Evolutionary conservation across 2,888 invertebrate genomes (phyloP), one percentile per base, ranked within the genome.

Genomic region (Silvanus unidentatus): DNA sequence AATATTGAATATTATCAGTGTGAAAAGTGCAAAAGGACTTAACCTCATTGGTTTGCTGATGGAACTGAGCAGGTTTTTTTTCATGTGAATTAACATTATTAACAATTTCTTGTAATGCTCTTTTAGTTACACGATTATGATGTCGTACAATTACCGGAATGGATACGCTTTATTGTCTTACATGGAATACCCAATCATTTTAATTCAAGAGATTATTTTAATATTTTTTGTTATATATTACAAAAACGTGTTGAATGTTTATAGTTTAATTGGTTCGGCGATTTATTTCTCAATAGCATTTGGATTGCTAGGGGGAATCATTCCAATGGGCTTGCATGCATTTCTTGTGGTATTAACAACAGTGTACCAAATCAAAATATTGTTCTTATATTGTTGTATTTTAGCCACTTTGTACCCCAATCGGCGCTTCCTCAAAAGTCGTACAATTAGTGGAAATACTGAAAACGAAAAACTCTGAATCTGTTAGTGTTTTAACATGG

Each of bases 401-500:
- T 47, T 70, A 87, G 86, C 84, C 84, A 1, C 68, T 84, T 39
- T 83, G 84, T 62, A 86, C 86, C 1, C 90, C 91, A 0, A 79
- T 91, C 52, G 87, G 89, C 56, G 87, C 88, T 6, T 85, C 86
- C 22, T 88, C 90, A 48, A 92, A 91, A 74, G 75, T 88, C 2
- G 78, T 86, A 11, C 90, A 91, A 64, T 75, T 92, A 15, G 66
- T 81, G 44, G 84, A 86, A 46, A 90, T 92, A 52, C 59, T 87
- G 13, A 74, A 75, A 44, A 76, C 79, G 1, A 80, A 79, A 62
- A 85, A 88, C 65, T 82, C 90, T 1, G 83, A 85, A 54, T 83
- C 86, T 0, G 80, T 91, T 1, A 89, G 90, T 39, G 72, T 86
- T 11, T 74, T 83, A 2, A 89, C 90, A 2, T 91, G 91, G 91